These are phyloP conservation scores for Zootermopsis nevadensis DNA, from an alignment of 2,888 invertebrate genomes.

Conservation along the genomic window DNA sequence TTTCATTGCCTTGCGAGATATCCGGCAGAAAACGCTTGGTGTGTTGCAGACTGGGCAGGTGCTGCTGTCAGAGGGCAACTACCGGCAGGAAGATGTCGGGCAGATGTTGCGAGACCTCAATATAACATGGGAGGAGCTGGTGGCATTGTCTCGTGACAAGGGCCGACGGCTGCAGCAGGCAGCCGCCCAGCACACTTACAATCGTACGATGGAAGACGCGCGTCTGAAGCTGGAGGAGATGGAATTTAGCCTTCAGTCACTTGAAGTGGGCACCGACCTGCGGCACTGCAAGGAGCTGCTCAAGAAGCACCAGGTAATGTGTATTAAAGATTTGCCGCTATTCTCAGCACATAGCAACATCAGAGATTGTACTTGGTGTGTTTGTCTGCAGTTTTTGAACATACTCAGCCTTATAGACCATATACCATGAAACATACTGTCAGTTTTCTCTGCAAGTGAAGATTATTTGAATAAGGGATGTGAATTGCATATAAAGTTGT, in stretches of 20 bases:
- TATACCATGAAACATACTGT: background rate
- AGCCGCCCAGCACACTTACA: constrained; percentile 79
- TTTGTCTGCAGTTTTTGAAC: background rate
- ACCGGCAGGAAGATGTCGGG: constrained; percentile 76
- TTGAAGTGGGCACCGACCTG: constrained; percentile 88
- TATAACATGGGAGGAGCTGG: constrained; percentile 80
- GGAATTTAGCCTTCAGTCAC: constrained; percentile 79
- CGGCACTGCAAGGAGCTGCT: constrained; percentile 91
- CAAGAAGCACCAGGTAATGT: constrained; percentile 82
- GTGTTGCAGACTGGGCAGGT: constrained; percentile 71
- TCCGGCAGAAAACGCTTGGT: background rate
- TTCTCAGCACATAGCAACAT: background rate
- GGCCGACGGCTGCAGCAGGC: constrained; percentile 89
- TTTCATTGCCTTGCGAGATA: too few relatives aligned
- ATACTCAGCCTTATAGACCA: background rate
- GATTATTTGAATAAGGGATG: too few relatives aligned
- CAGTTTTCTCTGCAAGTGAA: too few relatives aligned
- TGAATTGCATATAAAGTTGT: too few relatives aligned
- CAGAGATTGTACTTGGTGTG: too few relatives aligned
- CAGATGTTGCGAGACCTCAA: constrained; percentile 77
- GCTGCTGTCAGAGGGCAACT: constrained; percentile 77
- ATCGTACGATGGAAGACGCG: constrained; percentile 88
- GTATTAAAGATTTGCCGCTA: background rate
- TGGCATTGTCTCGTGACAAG: constrained; percentile 74
- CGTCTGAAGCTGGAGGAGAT: constrained; percentile 88